phyloP scores from a whole-genome alignment of 2,113 vertebrate species.

The Nyctereutes procyonoides region DNA sequence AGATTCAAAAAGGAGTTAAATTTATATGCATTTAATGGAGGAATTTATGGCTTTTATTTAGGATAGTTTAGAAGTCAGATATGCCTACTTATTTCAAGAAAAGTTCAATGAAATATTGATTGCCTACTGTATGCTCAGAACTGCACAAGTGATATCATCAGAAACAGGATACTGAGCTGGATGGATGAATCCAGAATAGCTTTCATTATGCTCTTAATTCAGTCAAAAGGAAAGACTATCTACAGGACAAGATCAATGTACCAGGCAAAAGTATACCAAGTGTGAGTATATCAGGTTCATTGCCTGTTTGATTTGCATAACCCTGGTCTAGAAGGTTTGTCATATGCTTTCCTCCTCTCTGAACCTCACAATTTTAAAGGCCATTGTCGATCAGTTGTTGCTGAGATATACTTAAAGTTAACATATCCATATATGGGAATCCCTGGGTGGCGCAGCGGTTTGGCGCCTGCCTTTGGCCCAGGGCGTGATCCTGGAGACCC shows the following conservation, averaged over 20 bases:
- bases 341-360: background rate
- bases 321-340: background rate
- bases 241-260: background rate
- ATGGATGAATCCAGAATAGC: background rate
- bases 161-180: slow-evolving; percentile 10
- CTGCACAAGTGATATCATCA: background rate
- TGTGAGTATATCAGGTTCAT: background rate
- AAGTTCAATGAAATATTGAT: slow-evolving; percentile 14
- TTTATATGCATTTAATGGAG: background rate
- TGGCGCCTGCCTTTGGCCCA: too few species aligned
- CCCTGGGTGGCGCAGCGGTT: too few species aligned
- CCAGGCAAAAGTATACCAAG: background rate
- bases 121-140: background rate
- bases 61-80: background rate
- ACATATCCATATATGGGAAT: background rate
- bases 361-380: slow-evolving; percentile 28
- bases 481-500: too few species aligned
- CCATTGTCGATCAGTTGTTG: background rate
- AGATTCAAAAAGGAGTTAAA: background rate
- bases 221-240: slow-evolving; percentile 2
- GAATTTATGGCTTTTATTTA: background rate
- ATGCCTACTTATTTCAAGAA: background rate
- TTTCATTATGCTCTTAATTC: background rate
- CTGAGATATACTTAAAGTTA: background rate
- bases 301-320: background rate